Conservation (phyloP, 2,888 invertebrate species). For the Globia sparganii region DNA sequence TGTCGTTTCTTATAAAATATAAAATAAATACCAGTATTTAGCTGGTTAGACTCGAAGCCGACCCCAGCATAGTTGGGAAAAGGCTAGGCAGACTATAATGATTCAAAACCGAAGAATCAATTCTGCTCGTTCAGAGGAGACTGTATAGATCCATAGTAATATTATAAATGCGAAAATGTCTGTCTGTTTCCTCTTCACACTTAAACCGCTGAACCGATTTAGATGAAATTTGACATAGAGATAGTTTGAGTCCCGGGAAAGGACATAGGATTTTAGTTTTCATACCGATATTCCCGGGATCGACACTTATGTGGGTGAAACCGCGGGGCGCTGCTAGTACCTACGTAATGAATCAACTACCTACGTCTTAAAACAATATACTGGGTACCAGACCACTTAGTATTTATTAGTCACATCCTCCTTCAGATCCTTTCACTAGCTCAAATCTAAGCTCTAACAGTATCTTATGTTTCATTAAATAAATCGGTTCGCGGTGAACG, state of each 20-base stretch:
- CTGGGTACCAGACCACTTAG: neutral
- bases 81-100: neutral
- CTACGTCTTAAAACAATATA: too few species aligned
- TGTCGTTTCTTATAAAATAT: neutral
- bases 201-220: too few species aligned
- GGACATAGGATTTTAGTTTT: too few species aligned
- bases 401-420: neutral
- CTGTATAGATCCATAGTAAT: too few species aligned
- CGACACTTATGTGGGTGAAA: too few species aligned
- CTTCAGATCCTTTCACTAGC: neutral
- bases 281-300: too few species aligned
- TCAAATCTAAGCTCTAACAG: slow-evolving; percentile 3
- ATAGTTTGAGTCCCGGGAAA: too few species aligned
- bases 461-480: slow-evolving; percentile 37
- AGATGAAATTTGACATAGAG: too few species aligned
- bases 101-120: neutral
- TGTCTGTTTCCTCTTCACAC: too few species aligned
- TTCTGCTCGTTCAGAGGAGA: neutral
- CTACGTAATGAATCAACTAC: too few species aligned
- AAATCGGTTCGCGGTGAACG: slow-evolving; percentile 17
- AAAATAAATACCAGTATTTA: neutral
- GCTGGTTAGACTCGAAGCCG: neutral
- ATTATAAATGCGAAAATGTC: too few species aligned
- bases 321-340: too few species aligned
- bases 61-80: neutral